phyloP scores from a whole-genome alignment of 1,140 invertebrate genomes.

The Zaprionus camerounensis region DNA sequence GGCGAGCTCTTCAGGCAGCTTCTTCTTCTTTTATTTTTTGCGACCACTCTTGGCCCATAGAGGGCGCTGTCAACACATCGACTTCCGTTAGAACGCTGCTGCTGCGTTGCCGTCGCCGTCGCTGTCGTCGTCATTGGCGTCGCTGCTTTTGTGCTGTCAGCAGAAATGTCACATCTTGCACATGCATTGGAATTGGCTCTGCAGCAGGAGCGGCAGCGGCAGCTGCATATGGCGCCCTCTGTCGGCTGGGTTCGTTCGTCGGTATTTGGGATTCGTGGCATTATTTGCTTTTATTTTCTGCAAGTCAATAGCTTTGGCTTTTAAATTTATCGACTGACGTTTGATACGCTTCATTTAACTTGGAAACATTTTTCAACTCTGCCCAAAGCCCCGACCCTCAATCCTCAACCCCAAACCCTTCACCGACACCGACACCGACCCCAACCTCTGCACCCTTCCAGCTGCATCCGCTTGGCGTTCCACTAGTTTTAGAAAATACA shows the following conservation, averaged over 20 bases:
- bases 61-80: constrained; percentile 77
- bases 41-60: constrained; percentile 48
- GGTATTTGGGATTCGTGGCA: constrained; percentile 47
- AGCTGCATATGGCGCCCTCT: constrained; percentile 34
- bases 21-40: constrained; percentile 2
- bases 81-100: constrained; percentile 56
- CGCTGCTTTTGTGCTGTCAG: constrained; percentile 71
- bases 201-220: constrained; percentile 24
- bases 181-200: constrained; percentile 62
- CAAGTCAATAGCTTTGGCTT: constrained; percentile 82
- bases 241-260: constrained; percentile 14
- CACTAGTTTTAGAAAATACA: constrained; percentile 55
- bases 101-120: constrained; percentile 7
- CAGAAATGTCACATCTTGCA: constrained; percentile 79
- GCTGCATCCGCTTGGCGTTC: constrained; percentile 14
- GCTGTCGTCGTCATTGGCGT: constrained; percentile 10
- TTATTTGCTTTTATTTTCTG: constrained; percentile 80
- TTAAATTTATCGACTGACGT: constrained; percentile 82
- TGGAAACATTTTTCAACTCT: constrained; percentile 81
- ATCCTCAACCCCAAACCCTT: neutral
- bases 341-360: constrained; percentile 82
- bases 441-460: neutral
- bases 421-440: neutral
- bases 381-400: constrained; percentile 13
- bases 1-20: constrained; percentile 19